phyloP scores from a whole-genome alignment of 2,888 invertebrate species.

The Nomada hirtipes region DNA sequence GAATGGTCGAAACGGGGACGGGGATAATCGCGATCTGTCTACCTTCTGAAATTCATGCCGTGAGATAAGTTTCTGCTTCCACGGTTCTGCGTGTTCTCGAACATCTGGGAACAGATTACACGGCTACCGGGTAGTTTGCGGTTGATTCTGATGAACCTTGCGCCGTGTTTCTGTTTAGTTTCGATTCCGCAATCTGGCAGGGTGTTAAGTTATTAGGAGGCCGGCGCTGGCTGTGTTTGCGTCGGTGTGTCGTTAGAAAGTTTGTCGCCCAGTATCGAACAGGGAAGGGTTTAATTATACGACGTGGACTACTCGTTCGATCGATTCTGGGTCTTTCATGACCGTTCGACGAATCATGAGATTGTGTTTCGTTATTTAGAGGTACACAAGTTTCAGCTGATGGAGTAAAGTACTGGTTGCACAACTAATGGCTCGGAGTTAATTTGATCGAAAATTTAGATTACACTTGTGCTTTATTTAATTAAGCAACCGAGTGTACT shows the following conservation, averaged over 20 bases:
- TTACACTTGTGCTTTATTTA: slow-evolving; percentile 5
- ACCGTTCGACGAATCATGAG: not conserved
- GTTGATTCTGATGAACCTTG: slow-evolving; percentile 43
- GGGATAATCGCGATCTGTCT: slow-evolving; percentile 37
- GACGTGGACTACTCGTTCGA: not conserved
- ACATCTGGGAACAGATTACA: slow-evolving; percentile 60
- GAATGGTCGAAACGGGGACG: not conserved
- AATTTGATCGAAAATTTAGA: slow-evolving; percentile 19
- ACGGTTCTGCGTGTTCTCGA: slow-evolving; percentile 13
- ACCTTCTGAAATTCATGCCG: slow-evolving; percentile 19
- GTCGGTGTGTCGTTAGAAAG: not conserved
- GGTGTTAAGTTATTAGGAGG: slow-evolving; percentile 28
- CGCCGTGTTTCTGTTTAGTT: slow-evolving; percentile 12
- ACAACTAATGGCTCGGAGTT: slow-evolving; percentile 2
- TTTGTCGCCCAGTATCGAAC: not conserved
- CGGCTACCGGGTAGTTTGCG: slow-evolving; percentile 29
- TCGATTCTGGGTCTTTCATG: not conserved
- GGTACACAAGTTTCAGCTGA: not conserved
- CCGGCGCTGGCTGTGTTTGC: not conserved
- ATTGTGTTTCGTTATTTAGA: not conserved
- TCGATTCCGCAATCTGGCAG: slow-evolving; percentile 4
- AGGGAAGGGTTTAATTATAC: not conserved
- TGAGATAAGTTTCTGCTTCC: slow-evolving; percentile 53
- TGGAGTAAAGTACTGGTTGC: not conserved
- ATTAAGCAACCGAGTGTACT: not conserved